Conservation (phyloP, 2,113 vertebrate species). For the Accipiter cooperii region DNA sequence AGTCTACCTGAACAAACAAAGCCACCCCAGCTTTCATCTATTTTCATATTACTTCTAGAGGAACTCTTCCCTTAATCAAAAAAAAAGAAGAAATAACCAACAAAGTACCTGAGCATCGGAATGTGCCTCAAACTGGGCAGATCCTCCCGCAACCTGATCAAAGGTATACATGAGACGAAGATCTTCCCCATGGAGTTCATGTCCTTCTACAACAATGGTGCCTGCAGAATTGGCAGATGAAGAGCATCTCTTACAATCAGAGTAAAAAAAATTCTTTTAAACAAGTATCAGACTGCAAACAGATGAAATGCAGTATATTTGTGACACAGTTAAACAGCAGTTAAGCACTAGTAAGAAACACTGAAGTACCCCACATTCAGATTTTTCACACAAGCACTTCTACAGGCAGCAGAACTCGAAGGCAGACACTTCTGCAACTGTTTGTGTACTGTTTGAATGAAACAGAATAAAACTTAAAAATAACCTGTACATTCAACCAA, state of each 20-base stretch:
- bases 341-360: background rate
- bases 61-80: background rate
- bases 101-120: slow-evolving; percentile 87
- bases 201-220: slow-evolving; percentile 83
- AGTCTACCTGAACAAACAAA: background rate
- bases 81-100: background rate
- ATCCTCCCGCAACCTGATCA: slow-evolving; percentile 76
- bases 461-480: background rate
- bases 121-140: slow-evolving; percentile 88
- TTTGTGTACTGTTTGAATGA: background rate
- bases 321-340: background rate
- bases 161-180: slow-evolving; percentile 91
- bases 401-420: background rate
- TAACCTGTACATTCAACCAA: background rate
- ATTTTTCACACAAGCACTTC: background rate
- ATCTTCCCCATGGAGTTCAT: slow-evolving; percentile 89
- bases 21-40: background rate
- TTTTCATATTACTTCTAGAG: background rate
- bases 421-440: background rate
- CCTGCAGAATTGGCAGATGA: slow-evolving; percentile 67
- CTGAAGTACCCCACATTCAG: background rate
- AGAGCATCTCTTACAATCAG: background rate
- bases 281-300: background rate
- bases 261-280: background rate
- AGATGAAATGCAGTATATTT: background rate